These are phyloP conservation scores for Lasioglossum villosulum DNA, from an alignment of 2,888 invertebrate genomes.

Conservation along the genomic window DNA sequence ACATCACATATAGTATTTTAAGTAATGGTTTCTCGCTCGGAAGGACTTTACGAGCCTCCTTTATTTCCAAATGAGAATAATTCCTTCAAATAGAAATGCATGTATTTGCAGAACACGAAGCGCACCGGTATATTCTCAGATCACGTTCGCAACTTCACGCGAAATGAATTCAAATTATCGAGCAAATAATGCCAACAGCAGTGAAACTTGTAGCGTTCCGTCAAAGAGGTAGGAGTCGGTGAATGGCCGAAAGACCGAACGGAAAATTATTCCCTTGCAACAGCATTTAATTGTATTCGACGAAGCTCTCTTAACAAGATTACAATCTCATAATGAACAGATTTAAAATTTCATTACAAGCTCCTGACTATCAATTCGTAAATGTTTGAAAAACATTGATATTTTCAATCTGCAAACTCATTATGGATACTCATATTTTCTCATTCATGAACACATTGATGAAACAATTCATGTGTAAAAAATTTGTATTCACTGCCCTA, in stretches of 20 bases:
- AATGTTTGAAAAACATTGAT: neutral
- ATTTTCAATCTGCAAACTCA: neutral
- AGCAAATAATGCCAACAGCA: conserved; percentile 42
- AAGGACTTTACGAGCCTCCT: neutral
- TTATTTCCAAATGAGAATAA: neutral
- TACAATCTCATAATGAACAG: neutral
- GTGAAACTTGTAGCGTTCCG: conserved; percentile 33
- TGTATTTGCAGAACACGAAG: conserved; percentile 14
- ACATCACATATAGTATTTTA: neutral
- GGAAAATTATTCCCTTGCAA: conserved; percentile 24
- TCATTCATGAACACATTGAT: too few relatives aligned
- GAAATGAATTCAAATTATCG: conserved; percentile 59
- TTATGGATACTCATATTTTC: too few relatives aligned
- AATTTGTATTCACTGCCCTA: too few relatives aligned
- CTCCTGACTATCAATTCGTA: neutral
- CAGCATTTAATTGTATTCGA: neutral
- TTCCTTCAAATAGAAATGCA: neutral
- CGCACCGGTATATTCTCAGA: conserved; percentile 25
- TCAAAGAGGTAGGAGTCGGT: conserved; percentile 15
- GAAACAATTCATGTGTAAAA: too few relatives aligned
- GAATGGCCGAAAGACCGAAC: neutral
- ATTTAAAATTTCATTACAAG: neutral
- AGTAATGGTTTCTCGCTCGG: neutral
- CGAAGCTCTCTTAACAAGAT: conserved; percentile 9
- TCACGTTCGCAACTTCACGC: conserved; percentile 49